phyloP scores from a whole-genome alignment of 2,113 vertebrate species.

The Naja naja region DNA sequence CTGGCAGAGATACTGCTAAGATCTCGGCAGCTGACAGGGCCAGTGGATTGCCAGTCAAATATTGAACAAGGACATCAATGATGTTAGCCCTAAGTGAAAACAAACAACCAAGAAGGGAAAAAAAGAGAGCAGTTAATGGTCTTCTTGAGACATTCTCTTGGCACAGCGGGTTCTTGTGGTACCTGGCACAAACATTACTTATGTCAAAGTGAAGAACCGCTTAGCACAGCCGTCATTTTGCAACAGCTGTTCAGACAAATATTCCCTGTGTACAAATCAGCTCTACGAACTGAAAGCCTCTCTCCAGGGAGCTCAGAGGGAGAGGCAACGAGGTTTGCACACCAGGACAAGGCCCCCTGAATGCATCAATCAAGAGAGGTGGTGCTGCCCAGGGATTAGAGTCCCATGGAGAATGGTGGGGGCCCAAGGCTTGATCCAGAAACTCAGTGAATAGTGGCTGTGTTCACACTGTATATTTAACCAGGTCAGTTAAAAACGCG shows the following conservation, averaged over 20 bases:
- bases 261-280: not conserved
- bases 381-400: not conserved
- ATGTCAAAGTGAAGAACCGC: not conserved
- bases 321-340: not conserved
- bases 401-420: not conserved
- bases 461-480: not conserved
- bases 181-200: not conserved
- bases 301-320: not conserved
- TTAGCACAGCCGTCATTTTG: slow-evolving; percentile 2
- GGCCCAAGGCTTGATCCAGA: not conserved
- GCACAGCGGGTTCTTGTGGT: slow-evolving; percentile 4
- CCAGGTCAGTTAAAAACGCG: not conserved
- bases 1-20: not conserved
- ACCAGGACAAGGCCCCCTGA: not conserved
- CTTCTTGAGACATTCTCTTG: slow-evolving; percentile 42
- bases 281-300: not conserved
- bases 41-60: slow-evolving; percentile 46
- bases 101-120: slow-evolving; percentile 36
- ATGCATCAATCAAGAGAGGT: not conserved
- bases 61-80: slow-evolving; percentile 55
- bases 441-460: not conserved
- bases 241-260: not conserved
- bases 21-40: slow-evolving; percentile 38
- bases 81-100: slow-evolving; percentile 52
- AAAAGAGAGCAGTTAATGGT: slow-evolving; percentile 49